Conservation (phyloP, 2,113 vertebrate species). For the Chrysochloris asiatica region DNA sequence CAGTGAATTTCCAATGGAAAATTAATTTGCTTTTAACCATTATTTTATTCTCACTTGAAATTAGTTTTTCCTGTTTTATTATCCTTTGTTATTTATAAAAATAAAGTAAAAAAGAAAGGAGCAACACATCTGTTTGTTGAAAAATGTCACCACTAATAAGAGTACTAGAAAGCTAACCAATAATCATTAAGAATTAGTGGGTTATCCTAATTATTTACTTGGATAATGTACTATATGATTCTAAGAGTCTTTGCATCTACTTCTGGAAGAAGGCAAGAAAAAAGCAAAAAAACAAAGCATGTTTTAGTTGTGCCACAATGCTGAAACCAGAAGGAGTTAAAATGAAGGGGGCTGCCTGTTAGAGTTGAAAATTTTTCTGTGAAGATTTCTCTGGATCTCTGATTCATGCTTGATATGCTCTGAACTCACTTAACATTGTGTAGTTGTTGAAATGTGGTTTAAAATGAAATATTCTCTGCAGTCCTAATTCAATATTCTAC, state of each 20-base stretch:
- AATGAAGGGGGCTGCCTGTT: neutral
- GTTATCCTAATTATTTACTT: neutral
- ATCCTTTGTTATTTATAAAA: conserved; percentile 19
- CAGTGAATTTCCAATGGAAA: conserved; percentile 51
- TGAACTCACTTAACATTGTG: neutral
- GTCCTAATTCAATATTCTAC: neutral
- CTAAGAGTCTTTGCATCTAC: neutral
- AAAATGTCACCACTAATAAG: conserved; percentile 7
- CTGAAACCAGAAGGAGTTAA: neutral
- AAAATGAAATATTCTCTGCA: conserved; percentile 20
- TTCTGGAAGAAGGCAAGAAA: neutral
- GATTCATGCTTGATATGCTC: neutral
- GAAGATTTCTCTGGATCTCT: neutral
- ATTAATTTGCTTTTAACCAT: conserved; percentile 61
- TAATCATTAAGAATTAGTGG: neutral
- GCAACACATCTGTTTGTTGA: conserved; percentile 54
- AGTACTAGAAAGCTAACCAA: neutral
- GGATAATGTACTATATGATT: neutral
- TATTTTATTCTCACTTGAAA: conserved; percentile 53
- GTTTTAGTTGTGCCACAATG: neutral
- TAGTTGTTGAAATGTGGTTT: neutral
- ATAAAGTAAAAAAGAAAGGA: conserved; percentile 20
- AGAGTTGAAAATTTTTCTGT: neutral
- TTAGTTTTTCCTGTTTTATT: conserved; percentile 63
- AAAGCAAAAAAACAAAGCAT: conserved; percentile 14